Base-by-base conservation (phyloP, 2,797 vertebrate genomes). In the Acipenser oxyrinchus region DNA sequence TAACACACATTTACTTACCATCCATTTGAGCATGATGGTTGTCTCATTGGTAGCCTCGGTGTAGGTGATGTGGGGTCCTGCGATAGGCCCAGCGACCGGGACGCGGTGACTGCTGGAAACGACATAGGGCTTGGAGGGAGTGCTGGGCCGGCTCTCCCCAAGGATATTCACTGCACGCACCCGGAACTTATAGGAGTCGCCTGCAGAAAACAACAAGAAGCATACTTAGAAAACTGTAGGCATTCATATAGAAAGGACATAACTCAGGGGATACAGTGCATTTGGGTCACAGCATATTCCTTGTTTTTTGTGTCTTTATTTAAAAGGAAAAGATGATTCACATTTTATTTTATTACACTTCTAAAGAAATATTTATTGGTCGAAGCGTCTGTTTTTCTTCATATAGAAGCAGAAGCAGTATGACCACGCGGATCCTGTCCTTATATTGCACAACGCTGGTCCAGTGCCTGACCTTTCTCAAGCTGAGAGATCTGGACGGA, bases 1-100 rank as follows among this genome's bases (percentile, higher is more conserved):
- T 18, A 18, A 18, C 15, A 18, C 48, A 5, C 0, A 49, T 7
- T 18, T 52, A 66, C 93, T 85, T 77, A 99, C 97, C 81, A 94
- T 96, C 97, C 97, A 99, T 78, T 99, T 99, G 52, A 99, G 91
- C 79, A 99, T 96, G 81, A 99, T 89, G 76, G 94, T 95, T 63
- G 96, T 97, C 81, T 98, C 95, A 0, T 98, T 99, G 83, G 99
- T 87, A 60, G 97, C 96, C 4, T 99, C 97, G 0, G 95, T 98
- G 82, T 98, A 99, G 73, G 97, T 99, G 85, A 99, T 99, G 80
- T 99, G 98, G 0, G 97, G 97, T 50, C 95, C 96, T 0, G n/a
- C 89, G 6, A 99, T 90, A 0, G 97, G 97, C 52, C 95, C 91
- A 65, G 90, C 84, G 0, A 95, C 93, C 4, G 87, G 88, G 2